phyloP scores from a whole-genome alignment of 2,797 vertebrate genomes.

The Bradypus variegatus region DNA sequence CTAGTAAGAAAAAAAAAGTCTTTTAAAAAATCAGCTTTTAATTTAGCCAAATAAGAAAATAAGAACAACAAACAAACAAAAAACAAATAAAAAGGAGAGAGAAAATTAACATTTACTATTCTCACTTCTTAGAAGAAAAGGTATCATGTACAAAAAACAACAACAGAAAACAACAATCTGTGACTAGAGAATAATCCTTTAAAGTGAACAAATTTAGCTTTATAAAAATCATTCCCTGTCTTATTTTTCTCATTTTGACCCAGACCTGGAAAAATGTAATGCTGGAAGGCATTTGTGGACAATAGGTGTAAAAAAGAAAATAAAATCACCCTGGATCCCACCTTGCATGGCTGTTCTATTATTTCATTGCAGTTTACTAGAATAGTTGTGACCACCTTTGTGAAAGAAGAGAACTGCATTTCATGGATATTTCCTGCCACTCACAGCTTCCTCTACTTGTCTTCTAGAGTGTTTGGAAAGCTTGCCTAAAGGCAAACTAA shows the following conservation, averaged over 20 bases:
- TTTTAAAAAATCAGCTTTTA: conserved; percentile 38
- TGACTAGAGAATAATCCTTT: neutral
- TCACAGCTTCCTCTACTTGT: neutral
- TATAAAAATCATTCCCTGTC: neutral
- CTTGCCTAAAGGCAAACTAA: neutral
- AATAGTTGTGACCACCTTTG: neutral
- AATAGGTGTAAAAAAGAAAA: neutral
- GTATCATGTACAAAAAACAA: neutral
- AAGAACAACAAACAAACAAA: neutral
- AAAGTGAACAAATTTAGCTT: neutral
- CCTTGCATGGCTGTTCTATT: neutral
- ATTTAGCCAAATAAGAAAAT: neutral
- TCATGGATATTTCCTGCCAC: neutral
- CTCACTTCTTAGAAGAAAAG: conserved; percentile 27
- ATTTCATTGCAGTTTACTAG: neutral
- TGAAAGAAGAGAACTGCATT: neutral
- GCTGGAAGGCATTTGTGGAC: neutral
- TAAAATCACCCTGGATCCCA: neutral
- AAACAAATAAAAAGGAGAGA: neutral
- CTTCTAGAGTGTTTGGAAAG: neutral
- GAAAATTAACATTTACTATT: neutral
- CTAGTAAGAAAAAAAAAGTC: neutral
- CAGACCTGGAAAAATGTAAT: neutral
- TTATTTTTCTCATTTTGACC: neutral
- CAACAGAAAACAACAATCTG: neutral